Evolutionary conservation across 2,888 invertebrate genomes (phyloP).

Genomic region (Strigamia crassipes): DNA sequence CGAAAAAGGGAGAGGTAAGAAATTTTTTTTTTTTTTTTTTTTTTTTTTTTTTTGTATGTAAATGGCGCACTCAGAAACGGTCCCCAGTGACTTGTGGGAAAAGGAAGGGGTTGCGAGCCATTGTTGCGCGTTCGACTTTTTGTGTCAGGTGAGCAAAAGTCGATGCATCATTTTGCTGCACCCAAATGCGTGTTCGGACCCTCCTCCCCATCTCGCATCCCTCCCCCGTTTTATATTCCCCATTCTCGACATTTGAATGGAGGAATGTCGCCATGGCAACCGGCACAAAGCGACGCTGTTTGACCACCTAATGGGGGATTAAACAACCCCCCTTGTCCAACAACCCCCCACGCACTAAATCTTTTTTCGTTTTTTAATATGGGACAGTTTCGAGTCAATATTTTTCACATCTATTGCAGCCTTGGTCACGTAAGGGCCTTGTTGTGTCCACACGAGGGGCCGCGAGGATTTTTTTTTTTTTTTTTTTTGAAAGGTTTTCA

Average conservation of each 20-base stretch:
- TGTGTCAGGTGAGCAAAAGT: constrained; percentile 11
- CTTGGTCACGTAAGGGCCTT: background rate
- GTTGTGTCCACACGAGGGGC: background rate
- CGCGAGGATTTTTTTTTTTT: background rate
- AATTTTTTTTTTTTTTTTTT: background rate
- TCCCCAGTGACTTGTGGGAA: background rate
- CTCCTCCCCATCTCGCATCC: background rate
- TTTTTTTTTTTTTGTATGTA: too few relatives aligned
- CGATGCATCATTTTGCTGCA: constrained; percentile 17
- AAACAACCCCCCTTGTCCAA: background rate
- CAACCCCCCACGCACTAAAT: too few relatives aligned
- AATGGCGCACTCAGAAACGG: background rate
- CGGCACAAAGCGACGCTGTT: background rate
- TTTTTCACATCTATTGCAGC: background rate
- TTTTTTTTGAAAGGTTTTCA: background rate
- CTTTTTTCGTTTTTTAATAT: too few relatives aligned
- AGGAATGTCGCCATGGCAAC: background rate
- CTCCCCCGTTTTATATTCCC: background rate
- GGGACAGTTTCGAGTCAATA: background rate
- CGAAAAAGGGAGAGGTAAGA: background rate
- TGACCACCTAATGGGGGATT: background rate
- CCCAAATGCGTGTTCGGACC: background rate
- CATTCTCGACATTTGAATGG: background rate
- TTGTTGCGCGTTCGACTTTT: background rate
- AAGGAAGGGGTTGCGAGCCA: background rate